A percentile compares a stretch with the other conserved stretches of the same genome.
phyloP scores from a whole-genome alignment of 2,888 invertebrate genomes.

The Sepiola atlantica region DNA sequence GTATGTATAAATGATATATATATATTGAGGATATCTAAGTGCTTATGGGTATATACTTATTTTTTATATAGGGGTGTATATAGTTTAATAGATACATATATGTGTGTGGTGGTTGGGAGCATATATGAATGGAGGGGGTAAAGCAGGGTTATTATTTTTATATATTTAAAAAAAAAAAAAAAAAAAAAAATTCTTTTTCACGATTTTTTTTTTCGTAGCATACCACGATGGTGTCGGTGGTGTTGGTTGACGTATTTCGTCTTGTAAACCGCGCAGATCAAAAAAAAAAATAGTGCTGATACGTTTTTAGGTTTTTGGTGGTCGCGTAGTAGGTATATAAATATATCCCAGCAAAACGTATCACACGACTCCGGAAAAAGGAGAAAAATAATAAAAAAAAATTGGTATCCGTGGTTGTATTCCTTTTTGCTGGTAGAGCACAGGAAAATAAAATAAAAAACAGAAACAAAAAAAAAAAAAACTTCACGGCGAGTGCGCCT shows the following conservation, averaged over 20 bases:
- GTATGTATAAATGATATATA: not conserved
- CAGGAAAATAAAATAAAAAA: too few relatives aligned
- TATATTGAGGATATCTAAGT: not conserved
- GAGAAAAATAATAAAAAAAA: too few relatives aligned
- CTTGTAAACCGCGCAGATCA: too few relatives aligned
- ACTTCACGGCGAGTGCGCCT: not conserved
- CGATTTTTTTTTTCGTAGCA: too few relatives aligned
- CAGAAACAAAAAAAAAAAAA: not conserved
- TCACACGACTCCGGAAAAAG: too few relatives aligned
- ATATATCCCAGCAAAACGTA: not conserved
- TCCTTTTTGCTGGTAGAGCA: not conserved
- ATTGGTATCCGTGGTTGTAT: not conserved
- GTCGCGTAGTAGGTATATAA: not conserved
- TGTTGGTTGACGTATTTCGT: too few relatives aligned
- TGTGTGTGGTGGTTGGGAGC: not conserved
- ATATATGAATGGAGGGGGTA: not conserved
- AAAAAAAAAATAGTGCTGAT: too few relatives aligned
- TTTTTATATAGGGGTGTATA: not conserved
- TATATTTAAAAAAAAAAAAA: too few relatives aligned
- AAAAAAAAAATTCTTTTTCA: too few relatives aligned
- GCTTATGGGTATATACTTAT: not conserved
- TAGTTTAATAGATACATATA: not conserved
- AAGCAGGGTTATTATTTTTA: not conserved
- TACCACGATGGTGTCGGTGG: too few relatives aligned
- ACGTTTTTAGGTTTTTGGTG: not conserved